phyloP scores from a whole-genome alignment of 2,797 vertebrate genomes.

The Orientallactaga sibirica region DNA sequence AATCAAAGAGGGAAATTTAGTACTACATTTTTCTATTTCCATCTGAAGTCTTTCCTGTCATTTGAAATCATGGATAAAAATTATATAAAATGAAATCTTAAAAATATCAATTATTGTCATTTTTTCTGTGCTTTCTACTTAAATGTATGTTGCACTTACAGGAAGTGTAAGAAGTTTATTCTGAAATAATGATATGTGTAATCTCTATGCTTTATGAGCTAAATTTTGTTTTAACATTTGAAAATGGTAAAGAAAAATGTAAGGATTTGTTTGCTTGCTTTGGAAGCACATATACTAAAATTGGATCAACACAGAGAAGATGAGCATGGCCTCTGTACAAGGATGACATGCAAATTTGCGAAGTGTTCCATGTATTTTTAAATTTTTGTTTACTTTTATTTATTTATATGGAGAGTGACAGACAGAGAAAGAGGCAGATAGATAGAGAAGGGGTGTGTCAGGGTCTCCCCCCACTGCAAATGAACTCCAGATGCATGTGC shows the following conservation, averaged over 20 bases:
- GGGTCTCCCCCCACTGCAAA: too few relatives aligned
- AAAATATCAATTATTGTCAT: neutral
- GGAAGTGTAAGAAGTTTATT: neutral
- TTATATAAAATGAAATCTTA: neutral
- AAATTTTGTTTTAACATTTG: neutral
- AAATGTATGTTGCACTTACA: neutral
- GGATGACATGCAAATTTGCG: too few relatives aligned
- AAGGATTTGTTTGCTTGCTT: too few relatives aligned
- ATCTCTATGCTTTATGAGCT: neutral
- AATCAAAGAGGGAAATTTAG: neutral
- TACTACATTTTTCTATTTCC: neutral
- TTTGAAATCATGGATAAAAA: neutral
- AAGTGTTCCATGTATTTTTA: too few relatives aligned
- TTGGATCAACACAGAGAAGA: too few relatives aligned
- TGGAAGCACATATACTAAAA: too few relatives aligned
- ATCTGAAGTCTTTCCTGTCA: neutral
- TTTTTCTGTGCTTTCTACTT: neutral
- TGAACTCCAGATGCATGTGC: too few relatives aligned
- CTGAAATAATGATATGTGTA: neutral
- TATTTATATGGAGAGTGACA: too few relatives aligned
- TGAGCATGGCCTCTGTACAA: too few relatives aligned
- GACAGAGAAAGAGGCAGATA: too few relatives aligned
- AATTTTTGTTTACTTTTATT: too few relatives aligned
- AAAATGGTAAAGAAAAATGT: neutral
- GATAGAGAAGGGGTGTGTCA: too few relatives aligned